A percentile compares a stretch with the other conserved stretches of the same genome.
phyloP scores from a whole-genome alignment of 2,113 vertebrate genomes.

The Falco punctatus region DNA sequence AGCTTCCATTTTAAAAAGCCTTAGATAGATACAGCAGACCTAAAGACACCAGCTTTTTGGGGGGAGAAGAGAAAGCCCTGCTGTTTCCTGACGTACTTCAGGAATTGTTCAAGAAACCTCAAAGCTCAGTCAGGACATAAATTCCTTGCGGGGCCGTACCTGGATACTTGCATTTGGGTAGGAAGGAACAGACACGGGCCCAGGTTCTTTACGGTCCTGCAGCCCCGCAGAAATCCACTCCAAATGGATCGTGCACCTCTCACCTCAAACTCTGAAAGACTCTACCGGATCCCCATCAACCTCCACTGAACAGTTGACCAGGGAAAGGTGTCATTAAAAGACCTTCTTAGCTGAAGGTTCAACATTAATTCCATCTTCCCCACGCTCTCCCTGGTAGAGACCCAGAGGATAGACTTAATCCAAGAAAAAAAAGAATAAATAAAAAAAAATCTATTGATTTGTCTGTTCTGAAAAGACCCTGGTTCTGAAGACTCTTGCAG shows the following conservation, averaged over 20 bases:
- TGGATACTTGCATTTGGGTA: not conserved
- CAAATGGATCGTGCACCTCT: not conserved
- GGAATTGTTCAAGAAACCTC: not conserved
- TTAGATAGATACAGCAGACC: not conserved
- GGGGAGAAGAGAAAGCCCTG: not conserved
- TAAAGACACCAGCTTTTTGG: not conserved
- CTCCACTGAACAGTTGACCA: fast-evolving
- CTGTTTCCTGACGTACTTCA: not conserved
- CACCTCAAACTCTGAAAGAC: not conserved
- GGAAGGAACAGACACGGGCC: not conserved
- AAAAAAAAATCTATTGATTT: not conserved
- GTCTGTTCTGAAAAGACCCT: not conserved
- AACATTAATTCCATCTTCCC: not conserved
- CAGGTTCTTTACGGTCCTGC: not conserved
- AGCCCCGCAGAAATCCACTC: not conserved
- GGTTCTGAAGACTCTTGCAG: not conserved
- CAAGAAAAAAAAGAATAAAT: not conserved
- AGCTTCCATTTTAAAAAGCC: not conserved
- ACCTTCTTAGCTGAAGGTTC: not conserved
- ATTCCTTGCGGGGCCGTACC: not conserved
- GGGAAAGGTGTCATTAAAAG: not conserved
- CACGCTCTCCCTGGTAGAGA: not conserved
- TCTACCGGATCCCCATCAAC: not conserved
- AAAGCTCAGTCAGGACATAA: not conserved
- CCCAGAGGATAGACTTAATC: not conserved